phyloP scores from a whole-genome alignment of 2,888 invertebrate genomes.

The Thyatira batis region DNA sequence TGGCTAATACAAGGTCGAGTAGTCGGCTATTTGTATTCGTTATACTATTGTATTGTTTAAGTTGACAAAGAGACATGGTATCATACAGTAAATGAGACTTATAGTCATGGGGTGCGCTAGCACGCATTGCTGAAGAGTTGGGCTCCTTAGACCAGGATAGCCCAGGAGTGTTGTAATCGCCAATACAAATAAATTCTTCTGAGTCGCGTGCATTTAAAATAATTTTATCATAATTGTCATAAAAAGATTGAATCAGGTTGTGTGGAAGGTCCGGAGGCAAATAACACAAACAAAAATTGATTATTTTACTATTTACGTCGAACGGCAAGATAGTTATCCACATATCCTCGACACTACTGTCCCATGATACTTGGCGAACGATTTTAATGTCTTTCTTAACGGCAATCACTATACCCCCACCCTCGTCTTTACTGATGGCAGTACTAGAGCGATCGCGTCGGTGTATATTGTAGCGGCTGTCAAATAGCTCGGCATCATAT shows the following conservation, averaged over 20 bases:
- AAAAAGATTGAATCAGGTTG: constrained; percentile 20
- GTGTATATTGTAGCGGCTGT: too few relatives aligned
- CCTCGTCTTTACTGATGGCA: constrained; percentile 3
- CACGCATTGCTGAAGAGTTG: too few relatives aligned
- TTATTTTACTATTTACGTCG: not conserved
- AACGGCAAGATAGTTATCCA: constrained; percentile 14
- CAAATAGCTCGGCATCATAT: too few relatives aligned
- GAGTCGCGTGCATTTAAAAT: not conserved
- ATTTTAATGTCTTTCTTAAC: constrained; percentile 12
- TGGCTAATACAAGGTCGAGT: not conserved
- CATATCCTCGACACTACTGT: constrained; percentile 16
- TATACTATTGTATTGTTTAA: too few relatives aligned
- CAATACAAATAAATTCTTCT: not conserved
- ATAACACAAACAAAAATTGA: constrained; percentile 18
- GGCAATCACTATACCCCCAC: constrained; percentile 18
- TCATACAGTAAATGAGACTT: too few relatives aligned
- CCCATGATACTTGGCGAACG: constrained; percentile 13
- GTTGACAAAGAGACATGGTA: too few relatives aligned
- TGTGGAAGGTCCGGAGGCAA: constrained; percentile 12
- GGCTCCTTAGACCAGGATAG: too few relatives aligned
- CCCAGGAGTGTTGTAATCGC: too few relatives aligned
- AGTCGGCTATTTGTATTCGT: too few relatives aligned
- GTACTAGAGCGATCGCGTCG: too few relatives aligned
- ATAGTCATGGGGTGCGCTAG: too few relatives aligned
- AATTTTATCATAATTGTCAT: constrained; percentile 24